phyloP scores from a whole-genome alignment of 2,113 vertebrate species.

The Erythrolamprus reginae region DNA sequence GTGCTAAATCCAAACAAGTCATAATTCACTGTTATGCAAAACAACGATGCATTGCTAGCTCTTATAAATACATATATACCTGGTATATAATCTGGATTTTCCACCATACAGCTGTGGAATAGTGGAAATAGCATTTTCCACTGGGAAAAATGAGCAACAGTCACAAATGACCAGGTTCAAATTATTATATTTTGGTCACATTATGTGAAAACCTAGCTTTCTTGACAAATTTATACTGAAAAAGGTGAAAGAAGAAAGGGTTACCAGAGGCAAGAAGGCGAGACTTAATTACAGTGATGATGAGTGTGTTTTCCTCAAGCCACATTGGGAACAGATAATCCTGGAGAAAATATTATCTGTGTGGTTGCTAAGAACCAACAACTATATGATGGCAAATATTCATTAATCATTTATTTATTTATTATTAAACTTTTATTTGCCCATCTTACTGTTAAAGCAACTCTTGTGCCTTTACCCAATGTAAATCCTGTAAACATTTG shows the following conservation, averaged over 20 bases:
- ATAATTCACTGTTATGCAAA: background rate
- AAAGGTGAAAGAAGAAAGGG: background rate
- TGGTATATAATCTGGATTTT: background rate
- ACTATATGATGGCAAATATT: background rate
- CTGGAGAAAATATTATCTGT: background rate
- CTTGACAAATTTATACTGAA: background rate
- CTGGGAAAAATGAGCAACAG: background rate
- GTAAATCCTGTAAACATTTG: background rate
- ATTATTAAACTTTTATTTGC: background rate
- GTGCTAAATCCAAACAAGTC: background rate
- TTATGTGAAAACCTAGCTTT: background rate
- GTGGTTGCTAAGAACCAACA: background rate
- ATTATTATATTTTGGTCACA: background rate
- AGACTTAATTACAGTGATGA: background rate
- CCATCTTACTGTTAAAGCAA: background rate
- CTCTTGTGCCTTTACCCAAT: background rate
- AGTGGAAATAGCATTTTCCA: background rate
- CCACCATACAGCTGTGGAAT: background rate
- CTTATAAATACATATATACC: background rate
- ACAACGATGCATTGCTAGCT: background rate
- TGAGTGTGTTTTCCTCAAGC: background rate
- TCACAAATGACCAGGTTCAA: background rate
- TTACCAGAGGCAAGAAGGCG: background rate
- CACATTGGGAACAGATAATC: background rate
- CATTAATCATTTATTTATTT: background rate